Percentiles rank a stretch among this genome's conserved stretches.
Conservation (phyloP, 1,140 invertebrate genomes). For the Apis laboriosa region DNA sequence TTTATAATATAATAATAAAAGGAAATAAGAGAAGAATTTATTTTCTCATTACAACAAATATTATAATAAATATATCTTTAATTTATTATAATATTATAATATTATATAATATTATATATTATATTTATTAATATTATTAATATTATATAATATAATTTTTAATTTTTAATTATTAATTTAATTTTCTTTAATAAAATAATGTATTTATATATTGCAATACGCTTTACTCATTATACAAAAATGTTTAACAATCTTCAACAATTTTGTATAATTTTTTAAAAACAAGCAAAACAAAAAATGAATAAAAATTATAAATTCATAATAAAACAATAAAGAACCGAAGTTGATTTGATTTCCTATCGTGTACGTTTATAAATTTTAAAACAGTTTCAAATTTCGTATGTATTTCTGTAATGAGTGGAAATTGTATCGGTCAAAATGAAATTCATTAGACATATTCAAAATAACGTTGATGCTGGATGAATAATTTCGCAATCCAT, state of each 20-base stretch:
- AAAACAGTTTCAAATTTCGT: background rate
- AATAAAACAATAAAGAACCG: too few relatives aligned
- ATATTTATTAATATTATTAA: too few relatives aligned
- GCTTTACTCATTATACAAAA: background rate
- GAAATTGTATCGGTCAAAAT: background rate
- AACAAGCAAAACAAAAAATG: background rate
- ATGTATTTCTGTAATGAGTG: background rate
- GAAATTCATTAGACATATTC: background rate
- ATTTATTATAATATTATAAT: too few relatives aligned
- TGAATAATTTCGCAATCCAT: slow-evolving; percentile 31
- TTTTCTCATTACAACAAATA: too few relatives aligned
- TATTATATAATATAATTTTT: too few relatives aligned
- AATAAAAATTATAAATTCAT: background rate
- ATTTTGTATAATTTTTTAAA: background rate
- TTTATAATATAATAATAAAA: too few relatives aligned
- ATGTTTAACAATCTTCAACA: background rate
- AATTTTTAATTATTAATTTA: too few relatives aligned
- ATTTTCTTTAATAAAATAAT: background rate
- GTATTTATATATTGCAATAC: background rate
- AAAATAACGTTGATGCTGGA: slow-evolving; percentile 3
- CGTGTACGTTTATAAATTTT: background rate
- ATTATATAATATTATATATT: too few relatives aligned
- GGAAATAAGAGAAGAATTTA: too few relatives aligned
- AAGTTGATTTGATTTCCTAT: background rate
- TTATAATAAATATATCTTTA: too few relatives aligned